Conservation (phyloP, 2,113 vertebrate species). For the Pyxicephalus adspersus region DNA sequence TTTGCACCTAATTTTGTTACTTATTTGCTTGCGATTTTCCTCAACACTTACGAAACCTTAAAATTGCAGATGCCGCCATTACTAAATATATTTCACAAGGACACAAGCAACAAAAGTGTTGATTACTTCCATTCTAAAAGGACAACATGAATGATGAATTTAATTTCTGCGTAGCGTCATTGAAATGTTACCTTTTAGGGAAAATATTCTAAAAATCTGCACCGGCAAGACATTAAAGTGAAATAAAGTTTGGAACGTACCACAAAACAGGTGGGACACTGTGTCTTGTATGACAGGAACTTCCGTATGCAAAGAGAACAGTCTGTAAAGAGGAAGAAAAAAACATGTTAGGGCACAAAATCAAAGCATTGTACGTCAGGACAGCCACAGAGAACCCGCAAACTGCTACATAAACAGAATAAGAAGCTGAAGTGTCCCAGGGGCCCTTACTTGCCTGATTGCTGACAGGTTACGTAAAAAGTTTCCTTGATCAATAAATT, state of each 20-base stretch:
- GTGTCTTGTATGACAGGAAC: conserved; percentile 88
- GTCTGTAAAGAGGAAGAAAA: conserved; percentile 75
- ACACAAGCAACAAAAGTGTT: too few relatives aligned
- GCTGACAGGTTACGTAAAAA: neutral
- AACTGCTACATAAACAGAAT: neutral
- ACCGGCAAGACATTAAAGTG: neutral
- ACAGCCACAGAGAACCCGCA: neutral
- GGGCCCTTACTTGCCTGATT: neutral
- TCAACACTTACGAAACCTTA: too few relatives aligned
- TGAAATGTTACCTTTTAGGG: neutral
- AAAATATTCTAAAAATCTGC: neutral
- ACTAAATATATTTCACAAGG: too few relatives aligned
- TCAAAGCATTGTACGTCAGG: neutral
- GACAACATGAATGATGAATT: neutral
- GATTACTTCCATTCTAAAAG: too few relatives aligned
- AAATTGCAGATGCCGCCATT: too few relatives aligned
- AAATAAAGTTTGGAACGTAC: conserved; percentile 73
- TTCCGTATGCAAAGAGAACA: conserved; percentile 96
- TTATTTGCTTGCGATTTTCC: too few relatives aligned
- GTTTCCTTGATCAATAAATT: neutral
- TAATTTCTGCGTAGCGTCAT: neutral
- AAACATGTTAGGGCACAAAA: neutral
- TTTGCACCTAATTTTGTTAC: too few relatives aligned
- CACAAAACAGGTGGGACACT: conserved; percentile 88
- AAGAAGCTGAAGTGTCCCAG: neutral